These are phyloP conservation scores for Noctua pronuba DNA, from an alignment of 2,888 invertebrate genomes.

Conservation along the genomic window DNA sequence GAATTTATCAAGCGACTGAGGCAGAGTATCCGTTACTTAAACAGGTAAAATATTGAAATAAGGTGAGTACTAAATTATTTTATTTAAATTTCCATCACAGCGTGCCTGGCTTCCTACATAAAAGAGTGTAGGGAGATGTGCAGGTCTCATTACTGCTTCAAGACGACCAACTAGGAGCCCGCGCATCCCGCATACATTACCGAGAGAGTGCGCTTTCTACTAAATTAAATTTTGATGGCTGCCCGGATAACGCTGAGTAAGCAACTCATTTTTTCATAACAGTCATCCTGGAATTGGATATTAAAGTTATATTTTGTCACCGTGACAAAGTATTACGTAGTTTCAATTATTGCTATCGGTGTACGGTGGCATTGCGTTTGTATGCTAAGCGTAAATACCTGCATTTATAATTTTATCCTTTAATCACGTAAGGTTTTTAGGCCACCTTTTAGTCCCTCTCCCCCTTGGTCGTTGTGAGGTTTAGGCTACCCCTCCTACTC, in stretches of 20 bases:
- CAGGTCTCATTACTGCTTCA: constrained; percentile 65
- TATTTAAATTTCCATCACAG: constrained; percentile 50
- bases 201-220: constrained; percentile 85
- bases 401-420: background rate
- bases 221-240: constrained; percentile 88
- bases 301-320: constrained; percentile 57
- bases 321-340: background rate
- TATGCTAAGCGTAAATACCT: background rate
- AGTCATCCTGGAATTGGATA: constrained; percentile 76
- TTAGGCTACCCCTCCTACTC: background rate
- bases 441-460: background rate
- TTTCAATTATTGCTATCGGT: background rate
- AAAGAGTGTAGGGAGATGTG: constrained; percentile 62
- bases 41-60: constrained; percentile 61
- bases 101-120: constrained; percentile 63
- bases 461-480: background rate
- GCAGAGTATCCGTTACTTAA: constrained; percentile 51
- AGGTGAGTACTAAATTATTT: constrained; percentile 57
- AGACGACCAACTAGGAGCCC: constrained; percentile 61
- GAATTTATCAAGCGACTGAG: constrained; percentile 60
- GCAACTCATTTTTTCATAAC: constrained; percentile 75
- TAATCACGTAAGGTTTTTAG: background rate
- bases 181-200: constrained; percentile 84
- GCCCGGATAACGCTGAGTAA: constrained; percentile 79
- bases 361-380: no score